Evolutionary conservation across 2,797 vertebrate genomes (phyloP).

Genomic region (Cyprinella venusta): DNA sequence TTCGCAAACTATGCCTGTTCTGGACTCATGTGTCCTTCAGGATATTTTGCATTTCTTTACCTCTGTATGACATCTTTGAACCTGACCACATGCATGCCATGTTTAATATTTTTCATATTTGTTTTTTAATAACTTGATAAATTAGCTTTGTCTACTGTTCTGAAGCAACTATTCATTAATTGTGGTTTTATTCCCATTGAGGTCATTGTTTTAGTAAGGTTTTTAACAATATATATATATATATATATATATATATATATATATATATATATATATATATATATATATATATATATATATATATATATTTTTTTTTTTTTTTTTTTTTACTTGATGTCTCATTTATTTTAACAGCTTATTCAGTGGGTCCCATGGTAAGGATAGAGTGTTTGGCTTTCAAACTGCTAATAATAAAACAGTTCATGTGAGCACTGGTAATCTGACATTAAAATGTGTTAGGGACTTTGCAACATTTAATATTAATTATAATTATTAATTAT

Average conservation of each 20-base stretch:
- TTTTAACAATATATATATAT: not conserved
- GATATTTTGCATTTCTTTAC: not conserved
- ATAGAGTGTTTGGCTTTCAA: not conserved
- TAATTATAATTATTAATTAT: no score
- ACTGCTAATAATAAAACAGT: not conserved
- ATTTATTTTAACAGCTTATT: slow-evolving; percentile 12
- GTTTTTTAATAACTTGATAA: not conserved
- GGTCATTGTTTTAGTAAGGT: not conserved
- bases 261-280: no score
- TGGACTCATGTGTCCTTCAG: not conserved
- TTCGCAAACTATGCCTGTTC: not conserved
- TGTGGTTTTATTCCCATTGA: not conserved
- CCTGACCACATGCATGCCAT: not conserved
- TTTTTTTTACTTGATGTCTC: not conserved
- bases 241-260: no score
- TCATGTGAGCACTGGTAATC: not conserved
- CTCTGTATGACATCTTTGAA: slow-evolving; percentile 1
- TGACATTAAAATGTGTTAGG: not conserved
- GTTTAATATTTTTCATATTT: not conserved
- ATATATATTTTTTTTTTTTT: no score
- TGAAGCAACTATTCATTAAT: not conserved
- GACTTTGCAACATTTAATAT: not conserved
- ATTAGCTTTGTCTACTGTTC: slow-evolving; percentile 6
- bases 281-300: no score
- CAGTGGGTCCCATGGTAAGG: not conserved